Base-by-base conservation (phyloP, 2,797 vertebrate species). In the Clarias pachynema region DNA sequence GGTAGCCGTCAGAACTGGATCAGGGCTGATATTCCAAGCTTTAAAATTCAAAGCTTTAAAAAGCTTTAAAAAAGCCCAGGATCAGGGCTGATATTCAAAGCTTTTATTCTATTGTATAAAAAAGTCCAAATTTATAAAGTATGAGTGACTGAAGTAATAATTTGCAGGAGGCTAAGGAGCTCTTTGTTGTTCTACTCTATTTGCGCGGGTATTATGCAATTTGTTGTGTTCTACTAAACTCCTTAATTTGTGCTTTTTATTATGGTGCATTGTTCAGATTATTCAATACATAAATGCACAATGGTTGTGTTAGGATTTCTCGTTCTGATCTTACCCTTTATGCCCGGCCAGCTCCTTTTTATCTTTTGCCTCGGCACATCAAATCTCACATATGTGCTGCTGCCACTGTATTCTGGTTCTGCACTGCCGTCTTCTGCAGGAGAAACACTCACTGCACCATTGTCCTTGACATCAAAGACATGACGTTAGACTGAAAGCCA, bases 331-430 rank as follows among this genome's bases (percentile, higher is more conserved):
- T 84, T 90, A 99, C 98, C 98, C 86, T 96, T 94, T 77, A 98
- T 93, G 16, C 96, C 96, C 4, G 98, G 97, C 98, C 97, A 99
- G 90, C 92, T 97, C 89, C 89, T 95, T 92, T 95, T 95, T 85
- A 96, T 94, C 90, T 96, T 95, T 20, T 95, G 92, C 86, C 89
- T 96, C 0, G 97, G 97, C 57, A 97, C 95, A 0, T 98, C 98
- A 0, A 99, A 99, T 56, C 97, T 95, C 82, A 97, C 93, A n/a
- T 99, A 99, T 26, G 95, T 95, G 1, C 93, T 91, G 0, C 96
- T 93, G 1, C 95, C 94, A 0, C 92, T 88, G 85, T 95, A 89
- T 24, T 96, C 94, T 12, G 89, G 90, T 29, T 97, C 97, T 0
- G 91, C 89, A 5, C 89, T 89, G 6, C 90, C 91, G 0, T 95